These are phyloP conservation scores for Oconnorella tubifera DNA, from an alignment of 2,888 invertebrate species.

Conservation along the genomic window DNA sequence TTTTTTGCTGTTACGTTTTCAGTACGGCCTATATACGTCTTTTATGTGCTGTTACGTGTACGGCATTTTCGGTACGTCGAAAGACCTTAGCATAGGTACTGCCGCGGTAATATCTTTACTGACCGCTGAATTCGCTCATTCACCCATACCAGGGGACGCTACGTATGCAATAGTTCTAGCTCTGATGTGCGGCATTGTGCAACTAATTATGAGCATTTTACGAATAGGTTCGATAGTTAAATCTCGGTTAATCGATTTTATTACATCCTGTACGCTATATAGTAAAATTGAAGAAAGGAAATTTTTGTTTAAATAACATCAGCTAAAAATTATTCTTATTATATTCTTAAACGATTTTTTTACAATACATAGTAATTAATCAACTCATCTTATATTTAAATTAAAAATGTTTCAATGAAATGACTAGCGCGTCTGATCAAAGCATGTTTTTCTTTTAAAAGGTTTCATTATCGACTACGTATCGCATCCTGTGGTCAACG, in stretches of 20 bases:
- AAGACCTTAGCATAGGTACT: slow-evolving; percentile 87
- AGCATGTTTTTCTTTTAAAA: slow-evolving; percentile 31
- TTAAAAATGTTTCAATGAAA: too few relatives aligned
- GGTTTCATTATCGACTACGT: slow-evolving; percentile 55
- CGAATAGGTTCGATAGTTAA: slow-evolving; percentile 46
- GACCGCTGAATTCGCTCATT: slow-evolving; percentile 59
- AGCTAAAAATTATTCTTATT: too few relatives aligned
- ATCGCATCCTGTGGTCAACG: slow-evolving; percentile 53
- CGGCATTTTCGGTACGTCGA: slow-evolving; percentile 83
- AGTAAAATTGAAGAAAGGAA: too few relatives aligned
- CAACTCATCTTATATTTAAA: too few relatives aligned
- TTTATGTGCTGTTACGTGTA: slow-evolving; percentile 87
- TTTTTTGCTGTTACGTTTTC: too few relatives aligned
- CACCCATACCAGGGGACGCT: slow-evolving; percentile 38
- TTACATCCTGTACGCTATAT: too few relatives aligned
- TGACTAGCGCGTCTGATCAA: too few relatives aligned
- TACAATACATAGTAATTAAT: too few relatives aligned
- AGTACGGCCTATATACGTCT: slow-evolving; percentile 88
- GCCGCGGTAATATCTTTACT: slow-evolving; percentile 88
- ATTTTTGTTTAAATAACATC: too few relatives aligned
- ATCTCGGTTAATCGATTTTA: too few relatives aligned
- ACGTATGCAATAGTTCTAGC: slow-evolving; percentile 52
- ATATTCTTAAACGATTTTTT: too few relatives aligned
- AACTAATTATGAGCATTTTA: slow-evolving; percentile 51
- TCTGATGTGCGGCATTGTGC: slow-evolving; percentile 49